Evolutionary conservation across 2,797 vertebrate species (phyloP).

Genomic region (Gymnoscopelus microlampas): DNA sequence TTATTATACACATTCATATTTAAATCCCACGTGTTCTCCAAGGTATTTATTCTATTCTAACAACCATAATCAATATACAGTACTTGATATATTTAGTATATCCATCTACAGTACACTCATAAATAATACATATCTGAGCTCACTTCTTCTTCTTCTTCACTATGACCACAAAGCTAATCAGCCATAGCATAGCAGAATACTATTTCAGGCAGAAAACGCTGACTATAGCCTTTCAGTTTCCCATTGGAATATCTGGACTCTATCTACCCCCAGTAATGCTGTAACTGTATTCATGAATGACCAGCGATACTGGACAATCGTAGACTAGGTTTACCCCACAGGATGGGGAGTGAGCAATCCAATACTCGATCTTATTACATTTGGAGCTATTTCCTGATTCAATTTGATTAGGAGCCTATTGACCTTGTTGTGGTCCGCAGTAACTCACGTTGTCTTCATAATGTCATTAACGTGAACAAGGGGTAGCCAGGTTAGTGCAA

Average conservation of each 20-base stretch:
- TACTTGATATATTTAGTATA: no score
- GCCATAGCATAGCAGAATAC: neutral
- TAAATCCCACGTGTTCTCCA: neutral
- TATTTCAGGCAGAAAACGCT: neutral
- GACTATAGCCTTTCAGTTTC: conserved; percentile 4
- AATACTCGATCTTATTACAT: conserved; percentile 71
- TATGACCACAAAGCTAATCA: neutral
- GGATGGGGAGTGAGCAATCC: conserved; percentile 63
- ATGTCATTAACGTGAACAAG: conserved; percentile 57
- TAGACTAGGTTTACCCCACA: conserved; percentile 64
- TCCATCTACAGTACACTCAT: no score
- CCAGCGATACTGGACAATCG: conserved; percentile 19
- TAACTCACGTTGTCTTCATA: conserved; percentile 51
- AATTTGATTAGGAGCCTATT: conserved; percentile 67
- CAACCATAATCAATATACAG: no score
- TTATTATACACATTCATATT: no score
- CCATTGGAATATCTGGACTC: neutral
- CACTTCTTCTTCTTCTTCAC: neutral
- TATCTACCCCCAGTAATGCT: conserved; percentile 12
- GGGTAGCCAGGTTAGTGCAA: conserved; percentile 14
- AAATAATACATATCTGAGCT: no score
- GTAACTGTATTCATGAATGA: conserved; percentile 58
- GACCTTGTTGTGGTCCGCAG: conserved; percentile 60
- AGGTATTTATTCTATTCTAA: no score
- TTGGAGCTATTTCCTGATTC: conserved; percentile 78